Evolutionary conservation across 1,140 invertebrate species (phyloP).

Genomic region (Apolygus lucorum): DNA sequence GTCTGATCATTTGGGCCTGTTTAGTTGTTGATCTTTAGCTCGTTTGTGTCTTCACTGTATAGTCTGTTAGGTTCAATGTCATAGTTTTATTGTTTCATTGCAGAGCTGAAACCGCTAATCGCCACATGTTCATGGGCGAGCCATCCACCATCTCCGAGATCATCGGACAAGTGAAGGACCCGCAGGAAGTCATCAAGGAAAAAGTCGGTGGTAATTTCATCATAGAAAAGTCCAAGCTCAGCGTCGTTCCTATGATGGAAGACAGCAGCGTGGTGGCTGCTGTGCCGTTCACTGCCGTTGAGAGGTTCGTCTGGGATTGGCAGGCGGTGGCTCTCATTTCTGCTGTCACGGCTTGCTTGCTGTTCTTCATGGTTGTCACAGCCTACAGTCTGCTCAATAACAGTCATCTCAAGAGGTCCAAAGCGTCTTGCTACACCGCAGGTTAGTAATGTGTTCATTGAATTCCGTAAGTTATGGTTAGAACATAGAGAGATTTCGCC

Average conservation of each 20-base stretch:
- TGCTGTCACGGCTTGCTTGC: constrained; percentile 50
- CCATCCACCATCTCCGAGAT: constrained; percentile 28
- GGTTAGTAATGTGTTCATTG: no score
- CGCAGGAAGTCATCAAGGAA: constrained; percentile 20
- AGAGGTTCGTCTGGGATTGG: constrained; percentile 43
- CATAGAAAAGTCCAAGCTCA: constrained; percentile 20
- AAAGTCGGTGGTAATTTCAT: constrained; percentile 17
- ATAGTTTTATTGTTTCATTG: neutral
- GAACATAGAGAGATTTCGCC: no score
- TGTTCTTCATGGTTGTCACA: constrained; percentile 54
- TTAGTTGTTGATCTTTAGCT: no score
- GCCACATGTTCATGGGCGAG: constrained; percentile 26
- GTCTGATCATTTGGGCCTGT: no score
- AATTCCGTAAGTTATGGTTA: no score
- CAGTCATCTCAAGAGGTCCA: constrained; percentile 50
- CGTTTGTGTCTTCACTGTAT: no score
- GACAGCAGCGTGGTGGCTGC: constrained; percentile 17
- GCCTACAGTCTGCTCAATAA: constrained; percentile 53
- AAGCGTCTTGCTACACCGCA: constrained; percentile 30
- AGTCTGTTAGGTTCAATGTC: no score
- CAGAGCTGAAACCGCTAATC: constrained; percentile 14
- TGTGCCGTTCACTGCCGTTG: constrained; percentile 30
- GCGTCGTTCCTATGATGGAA: constrained; percentile 5
- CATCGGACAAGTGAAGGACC: constrained; percentile 20
- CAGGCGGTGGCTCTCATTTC: constrained; percentile 49